These are phyloP conservation scores for Daboia siamensis DNA, from an alignment of 2,113 vertebrate species.

Conservation along the genomic window DNA sequence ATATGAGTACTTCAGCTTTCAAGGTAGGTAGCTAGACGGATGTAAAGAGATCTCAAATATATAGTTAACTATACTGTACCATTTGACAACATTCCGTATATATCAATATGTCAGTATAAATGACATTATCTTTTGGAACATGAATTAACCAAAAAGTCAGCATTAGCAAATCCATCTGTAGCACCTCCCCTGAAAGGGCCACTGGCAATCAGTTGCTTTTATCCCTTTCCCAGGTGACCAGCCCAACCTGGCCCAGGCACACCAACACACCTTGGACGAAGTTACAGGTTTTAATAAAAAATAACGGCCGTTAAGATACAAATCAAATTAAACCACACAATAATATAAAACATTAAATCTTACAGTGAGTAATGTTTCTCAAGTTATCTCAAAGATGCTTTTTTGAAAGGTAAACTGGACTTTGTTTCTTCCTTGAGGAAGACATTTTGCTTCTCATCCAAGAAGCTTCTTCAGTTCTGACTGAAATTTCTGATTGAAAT, in stretches of 20 bases:
- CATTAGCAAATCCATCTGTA: neutral
- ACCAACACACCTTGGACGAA: too few relatives aligned
- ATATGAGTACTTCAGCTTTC: neutral
- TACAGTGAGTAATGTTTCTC: too few relatives aligned
- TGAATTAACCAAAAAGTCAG: neutral
- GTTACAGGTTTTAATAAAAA: too few relatives aligned
- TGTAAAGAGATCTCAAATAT: neutral
- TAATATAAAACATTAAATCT: too few relatives aligned
- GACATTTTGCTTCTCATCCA: too few relatives aligned
- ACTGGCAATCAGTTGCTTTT: neutral
- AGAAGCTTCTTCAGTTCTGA: too few relatives aligned
- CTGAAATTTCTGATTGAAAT: too few relatives aligned
- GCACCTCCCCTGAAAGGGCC: neutral
- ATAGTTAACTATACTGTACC: neutral
- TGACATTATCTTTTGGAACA: neutral
- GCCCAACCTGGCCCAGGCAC: neutral
- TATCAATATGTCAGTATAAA: neutral
- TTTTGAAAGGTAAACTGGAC: too few relatives aligned
- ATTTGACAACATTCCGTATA: neutral
- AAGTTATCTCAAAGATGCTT: too few relatives aligned
- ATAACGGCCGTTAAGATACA: too few relatives aligned
- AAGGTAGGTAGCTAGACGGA: neutral
- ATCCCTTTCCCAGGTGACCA: neutral
- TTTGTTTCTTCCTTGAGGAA: too few relatives aligned
- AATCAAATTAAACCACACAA: too few relatives aligned